These are phyloP conservation scores for Centrocercus urophasianus DNA, from an alignment of 2,113 vertebrate species.

Conservation along the genomic window DNA sequence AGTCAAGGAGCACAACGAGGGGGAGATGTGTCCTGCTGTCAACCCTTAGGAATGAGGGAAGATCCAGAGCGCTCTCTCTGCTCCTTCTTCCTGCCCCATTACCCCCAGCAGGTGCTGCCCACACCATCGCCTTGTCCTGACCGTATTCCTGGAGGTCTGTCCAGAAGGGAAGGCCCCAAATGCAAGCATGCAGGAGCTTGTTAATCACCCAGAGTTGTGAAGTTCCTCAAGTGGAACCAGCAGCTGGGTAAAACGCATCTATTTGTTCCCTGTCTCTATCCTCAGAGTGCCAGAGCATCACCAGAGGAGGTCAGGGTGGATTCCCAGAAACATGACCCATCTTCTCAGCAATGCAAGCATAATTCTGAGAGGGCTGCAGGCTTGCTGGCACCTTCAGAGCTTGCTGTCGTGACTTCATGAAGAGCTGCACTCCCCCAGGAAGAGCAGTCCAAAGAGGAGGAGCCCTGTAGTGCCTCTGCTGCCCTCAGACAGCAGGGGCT, in stretches of 20 bases:
- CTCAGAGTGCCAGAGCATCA: slow-evolving; percentile 29
- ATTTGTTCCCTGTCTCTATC: slow-evolving; percentile 40
- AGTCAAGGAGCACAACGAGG: neutral
- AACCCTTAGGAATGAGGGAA: neutral
- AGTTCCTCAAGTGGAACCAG: neutral
- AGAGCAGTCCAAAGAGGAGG: slow-evolving; percentile 54
- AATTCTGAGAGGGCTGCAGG: neutral
- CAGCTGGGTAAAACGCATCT: neutral
- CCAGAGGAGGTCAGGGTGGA: slow-evolving; percentile 16
- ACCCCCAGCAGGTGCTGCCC: neutral
- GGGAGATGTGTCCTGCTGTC: neutral
- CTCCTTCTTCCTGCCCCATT: neutral
- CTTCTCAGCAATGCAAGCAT: slow-evolving; percentile 30
- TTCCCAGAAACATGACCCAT: slow-evolving; percentile 64
- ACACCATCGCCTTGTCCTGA: neutral
- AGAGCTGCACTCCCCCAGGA: slow-evolving; percentile 17
- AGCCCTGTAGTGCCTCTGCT: neutral
- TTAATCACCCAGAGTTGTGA: neutral
- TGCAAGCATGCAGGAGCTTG: neutral
- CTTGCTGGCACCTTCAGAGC: neutral
- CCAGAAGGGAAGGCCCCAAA: neutral
- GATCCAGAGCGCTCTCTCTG: neutral
- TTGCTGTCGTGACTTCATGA: slow-evolving; percentile 34
- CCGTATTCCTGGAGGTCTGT: neutral
- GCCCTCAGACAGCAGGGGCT: slow-evolving; percentile 46